phyloP scores from a whole-genome alignment of 2,888 invertebrate species.

The Drosophila demipolita region DNA sequence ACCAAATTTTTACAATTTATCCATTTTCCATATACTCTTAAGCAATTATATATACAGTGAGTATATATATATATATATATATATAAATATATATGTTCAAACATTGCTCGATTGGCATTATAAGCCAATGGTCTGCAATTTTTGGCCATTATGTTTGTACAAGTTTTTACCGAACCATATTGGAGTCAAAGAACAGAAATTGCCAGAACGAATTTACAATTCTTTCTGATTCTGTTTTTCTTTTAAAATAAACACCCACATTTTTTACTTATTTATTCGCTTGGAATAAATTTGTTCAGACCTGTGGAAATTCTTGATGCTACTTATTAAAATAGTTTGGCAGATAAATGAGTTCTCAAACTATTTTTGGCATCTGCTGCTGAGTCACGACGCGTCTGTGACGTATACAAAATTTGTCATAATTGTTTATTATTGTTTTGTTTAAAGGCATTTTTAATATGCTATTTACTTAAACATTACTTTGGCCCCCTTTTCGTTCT shows the following conservation, averaged over 20 bases:
- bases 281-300: constrained; percentile 47
- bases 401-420: constrained; percentile 46
- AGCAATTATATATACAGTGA: not conserved
- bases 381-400: constrained; percentile 68
- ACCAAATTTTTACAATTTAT: not conserved
- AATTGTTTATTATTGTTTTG: constrained; percentile 7
- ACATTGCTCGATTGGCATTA: not conserved
- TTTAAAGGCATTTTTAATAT: not conserved
- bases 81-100: not conserved
- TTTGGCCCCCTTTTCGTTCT: not conserved
- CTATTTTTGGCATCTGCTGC: constrained; percentile 65
- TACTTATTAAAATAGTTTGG: constrained; percentile 61
- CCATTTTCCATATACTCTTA: constrained; percentile 5
- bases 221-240: constrained; percentile 9
- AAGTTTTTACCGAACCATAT: constrained; percentile 13
- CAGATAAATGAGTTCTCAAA: constrained; percentile 60
- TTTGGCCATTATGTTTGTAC: constrained; percentile 20
- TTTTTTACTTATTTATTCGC: constrained; percentile 21
- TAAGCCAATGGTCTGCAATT: constrained; percentile 1
- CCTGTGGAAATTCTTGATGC: constrained; percentile 57
- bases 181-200: constrained; percentile 34
- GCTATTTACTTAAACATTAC: not conserved
- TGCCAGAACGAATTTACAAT: constrained; percentile 42
- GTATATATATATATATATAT: not conserved
- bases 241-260: constrained; percentile 23